phyloP scores from a whole-genome alignment of 2,797 vertebrate species.

The Phoeniculus purpureus region DNA sequence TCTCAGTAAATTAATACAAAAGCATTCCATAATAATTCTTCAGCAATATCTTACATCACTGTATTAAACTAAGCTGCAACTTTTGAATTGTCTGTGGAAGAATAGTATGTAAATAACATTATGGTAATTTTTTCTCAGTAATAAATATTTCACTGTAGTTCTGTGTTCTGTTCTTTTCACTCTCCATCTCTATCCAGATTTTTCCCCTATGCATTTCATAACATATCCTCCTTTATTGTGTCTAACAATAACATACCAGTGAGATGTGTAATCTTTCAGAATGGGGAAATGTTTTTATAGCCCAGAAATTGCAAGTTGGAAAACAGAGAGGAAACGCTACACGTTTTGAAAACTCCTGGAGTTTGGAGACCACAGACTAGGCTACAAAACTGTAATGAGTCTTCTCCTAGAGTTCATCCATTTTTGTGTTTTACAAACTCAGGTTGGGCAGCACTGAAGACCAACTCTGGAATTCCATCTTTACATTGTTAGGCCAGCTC shows the following conservation, averaged over 20 bases:
- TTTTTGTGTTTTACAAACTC: background rate
- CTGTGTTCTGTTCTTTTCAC: background rate
- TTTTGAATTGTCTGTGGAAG: background rate
- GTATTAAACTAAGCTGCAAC: background rate
- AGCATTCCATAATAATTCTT: background rate
- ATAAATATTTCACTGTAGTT: background rate
- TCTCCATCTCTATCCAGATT: background rate
- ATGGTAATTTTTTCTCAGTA: background rate
- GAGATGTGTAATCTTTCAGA: background rate
- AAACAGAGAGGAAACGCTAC: background rate
- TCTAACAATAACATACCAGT: background rate
- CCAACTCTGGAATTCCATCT: background rate
- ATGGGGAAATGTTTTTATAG: background rate
- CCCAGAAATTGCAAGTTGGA: background rate
- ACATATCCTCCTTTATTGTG: background rate
- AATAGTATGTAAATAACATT: background rate
- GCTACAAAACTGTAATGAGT: background rate
- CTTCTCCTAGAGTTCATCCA: background rate
- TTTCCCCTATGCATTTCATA: background rate
- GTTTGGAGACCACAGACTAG: background rate
- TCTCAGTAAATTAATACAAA: background rate
- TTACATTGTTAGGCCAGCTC: background rate
- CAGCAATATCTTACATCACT: background rate
- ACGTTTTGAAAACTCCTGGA: background rate
- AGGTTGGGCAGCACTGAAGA: background rate